Evolutionary conservation across 2,888 invertebrate species (phyloP).

Genomic region (Euplexia lucipara): DNA sequence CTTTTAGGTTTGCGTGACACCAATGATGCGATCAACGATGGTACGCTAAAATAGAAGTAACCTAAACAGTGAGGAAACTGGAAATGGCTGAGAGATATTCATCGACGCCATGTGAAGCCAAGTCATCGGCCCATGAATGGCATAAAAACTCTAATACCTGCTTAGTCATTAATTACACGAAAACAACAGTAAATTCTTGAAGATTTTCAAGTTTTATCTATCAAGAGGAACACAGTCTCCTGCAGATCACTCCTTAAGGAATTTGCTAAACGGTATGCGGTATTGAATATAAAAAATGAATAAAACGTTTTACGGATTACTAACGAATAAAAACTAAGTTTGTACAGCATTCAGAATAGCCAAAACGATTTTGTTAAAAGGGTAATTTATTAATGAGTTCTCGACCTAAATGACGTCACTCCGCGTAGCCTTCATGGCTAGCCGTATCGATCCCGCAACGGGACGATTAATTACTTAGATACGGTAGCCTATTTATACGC

Average conservation of each 20-base stretch:
- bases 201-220: neutral
- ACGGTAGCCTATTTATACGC: slow-evolving; percentile 3
- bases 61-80: too few relatives aligned
- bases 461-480: slow-evolving; percentile 29
- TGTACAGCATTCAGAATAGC: slow-evolving; percentile 17
- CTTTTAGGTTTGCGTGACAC: neutral
- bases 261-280: neutral
- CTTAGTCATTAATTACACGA: too few relatives aligned
- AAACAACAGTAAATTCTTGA: too few relatives aligned
- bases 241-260: neutral
- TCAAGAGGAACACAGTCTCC: neutral
- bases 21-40: neutral
- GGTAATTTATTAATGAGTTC: slow-evolving; percentile 32
- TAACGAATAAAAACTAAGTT: slow-evolving; percentile 17
- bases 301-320: neutral
- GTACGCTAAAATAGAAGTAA: neutral
- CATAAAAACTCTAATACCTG: too few relatives aligned
- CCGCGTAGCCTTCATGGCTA: slow-evolving; percentile 20
- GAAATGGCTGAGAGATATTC: too few relatives aligned
- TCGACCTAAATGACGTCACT: slow-evolving; percentile 41
- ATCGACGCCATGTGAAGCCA: too few relatives aligned
- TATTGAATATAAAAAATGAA: neutral
- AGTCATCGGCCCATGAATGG: too few relatives aligned
- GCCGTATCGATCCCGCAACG: slow-evolving; percentile 34
- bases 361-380: slow-evolving; percentile 18